Evolutionary conservation across 2,888 invertebrate species (phyloP).

Genomic region (Diploptera punctata): DNA sequence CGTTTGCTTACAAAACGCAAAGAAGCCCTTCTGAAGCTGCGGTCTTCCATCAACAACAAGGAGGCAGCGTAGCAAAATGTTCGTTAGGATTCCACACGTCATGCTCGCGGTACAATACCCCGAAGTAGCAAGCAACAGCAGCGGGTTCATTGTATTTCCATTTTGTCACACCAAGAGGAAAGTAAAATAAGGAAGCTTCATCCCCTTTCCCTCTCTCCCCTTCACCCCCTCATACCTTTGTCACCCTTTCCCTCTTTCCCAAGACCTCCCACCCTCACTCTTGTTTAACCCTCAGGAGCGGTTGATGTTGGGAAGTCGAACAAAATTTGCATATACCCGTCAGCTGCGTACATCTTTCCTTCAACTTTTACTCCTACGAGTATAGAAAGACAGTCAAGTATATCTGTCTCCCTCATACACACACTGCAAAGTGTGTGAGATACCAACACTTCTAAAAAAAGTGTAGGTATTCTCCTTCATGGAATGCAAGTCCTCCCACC

Average conservation of each 20-base stretch:
- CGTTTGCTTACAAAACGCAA: not conserved
- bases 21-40: not conserved
- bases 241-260: conserved; percentile 18
- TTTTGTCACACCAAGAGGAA: conserved; percentile 47
- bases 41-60: not conserved
- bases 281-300: conserved; percentile 27
- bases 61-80: not conserved
- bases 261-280: not conserved
- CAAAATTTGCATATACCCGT: conserved; percentile 58
- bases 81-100: not conserved
- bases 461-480: no score
- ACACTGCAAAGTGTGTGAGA: conserved; percentile 11
- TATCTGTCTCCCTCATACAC: not conserved
- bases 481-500: not conserved
- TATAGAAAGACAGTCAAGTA: conserved; percentile 16
- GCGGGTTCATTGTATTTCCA: conserved; percentile 56
- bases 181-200: conserved; percentile 31
- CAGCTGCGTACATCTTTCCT: conserved; percentile 57
- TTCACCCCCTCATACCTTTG: conserved; percentile 27
- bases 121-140: not conserved
- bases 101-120: not conserved
- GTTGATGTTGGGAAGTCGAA: conserved; percentile 34
- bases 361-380: conserved; percentile 47
- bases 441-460: conserved; percentile 2
- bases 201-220: not conserved